These are phyloP conservation scores for Sebastolobus alascanus DNA, from an alignment of 2,797 vertebrate genomes.

Conservation along the genomic window DNA sequence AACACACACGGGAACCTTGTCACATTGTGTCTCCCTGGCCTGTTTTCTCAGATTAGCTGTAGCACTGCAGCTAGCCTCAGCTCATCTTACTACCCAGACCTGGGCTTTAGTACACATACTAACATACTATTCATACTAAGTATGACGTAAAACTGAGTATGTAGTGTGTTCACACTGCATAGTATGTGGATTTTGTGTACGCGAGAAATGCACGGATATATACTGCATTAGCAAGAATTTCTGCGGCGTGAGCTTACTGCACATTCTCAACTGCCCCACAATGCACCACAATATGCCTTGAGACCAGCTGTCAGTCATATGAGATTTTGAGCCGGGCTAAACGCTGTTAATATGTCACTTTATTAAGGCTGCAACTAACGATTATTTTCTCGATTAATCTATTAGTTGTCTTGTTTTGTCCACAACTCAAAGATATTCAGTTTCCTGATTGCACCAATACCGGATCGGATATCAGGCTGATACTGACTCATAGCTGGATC, in stretches of 20 bases:
- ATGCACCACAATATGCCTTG: neutral
- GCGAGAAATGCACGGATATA: neutral
- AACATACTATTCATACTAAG: neutral
- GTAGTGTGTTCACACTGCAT: no score
- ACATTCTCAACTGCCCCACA: neutral
- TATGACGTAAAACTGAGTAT: neutral
- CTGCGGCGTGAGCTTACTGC: neutral
- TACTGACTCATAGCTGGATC: no score
- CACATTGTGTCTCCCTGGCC: conserved; percentile 27
- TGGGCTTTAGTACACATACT: no score
- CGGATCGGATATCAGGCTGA: no score
- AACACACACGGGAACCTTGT: conserved; percentile 27
- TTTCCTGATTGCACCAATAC: no score
- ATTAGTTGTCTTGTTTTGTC: no score
- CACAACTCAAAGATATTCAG: no score
- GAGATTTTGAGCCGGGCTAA: neutral
- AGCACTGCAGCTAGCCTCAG: conserved; percentile 3
- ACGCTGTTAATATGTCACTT: neutral
- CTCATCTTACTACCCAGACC: neutral
- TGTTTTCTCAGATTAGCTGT: conserved; percentile 37
- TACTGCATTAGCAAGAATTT: conserved; percentile 1
- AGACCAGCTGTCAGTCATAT: neutral
- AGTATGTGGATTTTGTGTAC: no score
- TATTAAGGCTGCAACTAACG: neutral
- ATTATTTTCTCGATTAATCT: neutral